Evolutionary conservation across 2,797 vertebrate species (phyloP).

Genomic region (Cirrhinus mrigala): DNA sequence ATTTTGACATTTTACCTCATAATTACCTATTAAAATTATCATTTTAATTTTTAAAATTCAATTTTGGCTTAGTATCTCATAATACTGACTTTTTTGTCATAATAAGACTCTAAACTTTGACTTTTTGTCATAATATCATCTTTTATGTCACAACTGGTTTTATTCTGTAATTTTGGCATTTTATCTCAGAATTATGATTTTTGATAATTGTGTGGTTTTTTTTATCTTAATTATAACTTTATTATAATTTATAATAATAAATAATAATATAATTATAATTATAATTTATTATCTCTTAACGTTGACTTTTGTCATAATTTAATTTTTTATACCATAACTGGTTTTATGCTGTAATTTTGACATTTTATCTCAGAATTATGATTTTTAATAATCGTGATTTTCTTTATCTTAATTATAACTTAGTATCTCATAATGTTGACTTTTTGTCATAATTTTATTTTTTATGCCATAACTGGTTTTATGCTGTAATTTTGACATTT

Average conservation of each 20-base stretch:
- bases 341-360: neutral
- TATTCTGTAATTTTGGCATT: neutral
- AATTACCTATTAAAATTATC: no score
- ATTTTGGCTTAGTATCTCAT: neutral
- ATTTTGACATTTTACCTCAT: neutral
- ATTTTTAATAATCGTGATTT: neutral
- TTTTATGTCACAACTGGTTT: neutral
- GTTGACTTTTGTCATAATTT: neutral
- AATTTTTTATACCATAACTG: neutral
- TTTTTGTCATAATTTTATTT: neutral
- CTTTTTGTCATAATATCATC: neutral
- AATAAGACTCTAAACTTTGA: neutral
- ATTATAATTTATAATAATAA: no score
- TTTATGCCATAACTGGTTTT: no score
- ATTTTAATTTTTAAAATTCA: no score
- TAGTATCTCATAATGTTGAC: neutral
- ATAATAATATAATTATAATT: no score
- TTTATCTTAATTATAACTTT: no score
- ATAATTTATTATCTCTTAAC: no score
- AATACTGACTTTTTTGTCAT: neutral
- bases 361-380: neutral
- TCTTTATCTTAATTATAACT: neutral
- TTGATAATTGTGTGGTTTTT: no score
- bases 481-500: no score
- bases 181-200: neutral